phyloP scores from a whole-genome alignment of 2,113 vertebrate species.

The Noctilio leporinus region DNA sequence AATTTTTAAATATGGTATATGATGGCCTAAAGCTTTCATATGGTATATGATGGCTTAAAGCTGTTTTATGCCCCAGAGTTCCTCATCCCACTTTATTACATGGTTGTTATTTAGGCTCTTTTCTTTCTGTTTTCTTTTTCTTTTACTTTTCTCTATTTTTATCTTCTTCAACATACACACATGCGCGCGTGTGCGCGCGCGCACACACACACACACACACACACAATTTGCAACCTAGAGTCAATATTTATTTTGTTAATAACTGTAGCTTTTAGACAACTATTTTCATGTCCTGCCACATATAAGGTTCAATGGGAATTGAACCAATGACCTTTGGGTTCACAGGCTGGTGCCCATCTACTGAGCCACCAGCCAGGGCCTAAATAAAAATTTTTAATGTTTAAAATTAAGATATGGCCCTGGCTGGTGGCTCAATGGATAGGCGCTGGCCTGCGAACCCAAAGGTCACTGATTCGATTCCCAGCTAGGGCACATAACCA shows the following conservation, averaged over 20 bases:
- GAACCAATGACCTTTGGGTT: no score
- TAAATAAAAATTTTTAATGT: no score
- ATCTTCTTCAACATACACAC: not conserved
- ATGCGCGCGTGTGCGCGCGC: no score
- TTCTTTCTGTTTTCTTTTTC: not conserved
- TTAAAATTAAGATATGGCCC: no score
- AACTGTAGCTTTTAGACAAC: not conserved
- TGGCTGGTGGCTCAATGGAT: no score
- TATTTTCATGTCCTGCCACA: not conserved
- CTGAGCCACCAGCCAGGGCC: no score
- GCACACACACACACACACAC: not conserved
- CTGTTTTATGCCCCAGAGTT: rapidly evolving
- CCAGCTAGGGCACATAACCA: no score
- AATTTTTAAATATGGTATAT: not conserved
- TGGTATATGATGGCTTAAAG: not conserved
- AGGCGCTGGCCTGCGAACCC: no score
- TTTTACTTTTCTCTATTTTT: not conserved
- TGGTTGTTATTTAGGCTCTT: not conserved
- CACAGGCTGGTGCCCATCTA: no score
- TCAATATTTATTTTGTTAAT: not conserved
- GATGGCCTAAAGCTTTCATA: not conserved
- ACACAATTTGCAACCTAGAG: not conserved
- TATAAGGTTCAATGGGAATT: no score
- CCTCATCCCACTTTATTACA: not conserved
- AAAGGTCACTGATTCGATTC: no score